Conservation (phyloP, 2,797 vertebrate genomes). For the Esox lucius region DNA sequence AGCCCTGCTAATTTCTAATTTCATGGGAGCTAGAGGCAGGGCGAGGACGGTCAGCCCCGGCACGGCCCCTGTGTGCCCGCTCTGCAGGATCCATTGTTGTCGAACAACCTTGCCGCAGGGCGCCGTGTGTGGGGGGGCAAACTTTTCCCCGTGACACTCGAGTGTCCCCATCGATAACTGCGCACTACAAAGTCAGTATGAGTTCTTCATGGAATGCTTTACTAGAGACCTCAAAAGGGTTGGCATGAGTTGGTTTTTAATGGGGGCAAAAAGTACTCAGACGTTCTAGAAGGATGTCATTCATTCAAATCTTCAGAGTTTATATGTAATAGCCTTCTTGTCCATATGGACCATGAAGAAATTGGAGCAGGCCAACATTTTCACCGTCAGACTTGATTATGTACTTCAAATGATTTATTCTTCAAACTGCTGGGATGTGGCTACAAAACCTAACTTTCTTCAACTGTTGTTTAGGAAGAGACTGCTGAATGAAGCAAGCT, state of each 20-base stretch:
- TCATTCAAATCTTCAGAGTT: not conserved
- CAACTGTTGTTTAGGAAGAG: not conserved
- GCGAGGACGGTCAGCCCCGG: slow-evolving; percentile 37
- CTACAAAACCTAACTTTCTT: not conserved
- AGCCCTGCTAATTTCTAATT: slow-evolving; percentile 62
- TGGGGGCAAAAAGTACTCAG: not conserved
- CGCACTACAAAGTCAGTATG: slow-evolving; percentile 54
- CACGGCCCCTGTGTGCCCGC: slow-evolving; percentile 37
- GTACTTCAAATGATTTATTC: not conserved
- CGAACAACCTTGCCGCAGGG: slow-evolving; percentile 36
- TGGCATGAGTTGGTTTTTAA: not conserved
- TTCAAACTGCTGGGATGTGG: not conserved
- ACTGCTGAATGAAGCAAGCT: not conserved
- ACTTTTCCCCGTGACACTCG: slow-evolving; percentile 43
- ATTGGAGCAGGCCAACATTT: not conserved
- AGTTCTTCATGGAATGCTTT: not conserved
- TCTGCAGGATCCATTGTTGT: slow-evolving; percentile 44
- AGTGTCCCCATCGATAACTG: slow-evolving; percentile 45
- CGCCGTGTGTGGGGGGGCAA: slow-evolving; percentile 43
- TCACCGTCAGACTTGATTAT: not conserved
- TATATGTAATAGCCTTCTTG: not conserved
- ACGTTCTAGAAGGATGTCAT: not conserved
- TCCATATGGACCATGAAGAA: not conserved
- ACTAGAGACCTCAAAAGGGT: not conserved
- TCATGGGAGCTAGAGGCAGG: slow-evolving; percentile 56